Percentiles rank a stretch among this genome's conserved stretches.
phyloP scores from a whole-genome alignment of 2,888 invertebrate species.

The Cerceris rybyensis region DNA sequence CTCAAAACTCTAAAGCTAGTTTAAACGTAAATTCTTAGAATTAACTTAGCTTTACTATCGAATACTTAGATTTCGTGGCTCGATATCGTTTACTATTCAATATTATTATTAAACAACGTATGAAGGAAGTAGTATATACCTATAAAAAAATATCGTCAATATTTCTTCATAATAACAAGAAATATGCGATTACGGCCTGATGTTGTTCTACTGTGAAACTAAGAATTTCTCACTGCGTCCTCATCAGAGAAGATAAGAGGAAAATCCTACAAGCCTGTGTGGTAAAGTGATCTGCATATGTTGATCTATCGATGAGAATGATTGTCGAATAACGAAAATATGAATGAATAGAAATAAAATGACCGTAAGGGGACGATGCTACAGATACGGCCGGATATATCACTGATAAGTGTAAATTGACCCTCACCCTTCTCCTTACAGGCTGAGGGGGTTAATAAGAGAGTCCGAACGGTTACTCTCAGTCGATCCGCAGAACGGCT shows the following conservation, averaged over 20 bases:
- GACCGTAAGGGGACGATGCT: neutral
- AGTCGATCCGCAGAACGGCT: constrained; percentile 49
- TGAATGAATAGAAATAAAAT: neutral
- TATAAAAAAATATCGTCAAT: too few relatives aligned
- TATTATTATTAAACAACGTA: too few relatives aligned
- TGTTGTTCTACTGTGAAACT: neutral
- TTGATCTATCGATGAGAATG: neutral
- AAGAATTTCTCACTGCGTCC: neutral
- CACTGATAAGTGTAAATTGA: constrained; percentile 28
- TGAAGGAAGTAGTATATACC: too few relatives aligned
- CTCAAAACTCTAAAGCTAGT: too few relatives aligned
- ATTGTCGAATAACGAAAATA: neutral
- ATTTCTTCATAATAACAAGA: neutral
- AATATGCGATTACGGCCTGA: neutral
- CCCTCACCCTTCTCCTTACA: constrained; percentile 56
- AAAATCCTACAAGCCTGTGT: constrained; percentile 4
- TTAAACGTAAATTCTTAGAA: too few relatives aligned
- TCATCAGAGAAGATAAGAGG: constrained; percentile 3
- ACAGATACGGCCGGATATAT: constrained; percentile 22
- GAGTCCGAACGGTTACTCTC: constrained; percentile 58
- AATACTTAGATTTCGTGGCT: too few relatives aligned
- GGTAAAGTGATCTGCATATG: constrained; percentile 20
- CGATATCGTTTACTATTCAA: too few relatives aligned
- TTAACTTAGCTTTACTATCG: too few relatives aligned
- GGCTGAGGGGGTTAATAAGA: constrained; percentile 63